These are phyloP conservation scores for Rhynchonycteris naso DNA, from an alignment of 2,797 vertebrate genomes.

Conservation along the genomic window DNA sequence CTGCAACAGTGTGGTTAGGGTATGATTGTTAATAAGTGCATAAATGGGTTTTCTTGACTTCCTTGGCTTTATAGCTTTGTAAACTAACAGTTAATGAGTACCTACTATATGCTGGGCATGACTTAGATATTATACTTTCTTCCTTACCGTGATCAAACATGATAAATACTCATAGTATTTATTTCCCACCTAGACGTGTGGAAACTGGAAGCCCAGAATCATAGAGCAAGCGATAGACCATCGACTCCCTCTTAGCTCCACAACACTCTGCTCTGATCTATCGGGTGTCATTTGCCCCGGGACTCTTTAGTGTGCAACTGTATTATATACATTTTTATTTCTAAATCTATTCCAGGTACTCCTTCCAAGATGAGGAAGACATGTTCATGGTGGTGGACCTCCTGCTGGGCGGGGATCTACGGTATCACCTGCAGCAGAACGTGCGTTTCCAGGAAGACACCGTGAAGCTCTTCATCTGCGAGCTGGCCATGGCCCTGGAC, in stretches of 20 bases:
- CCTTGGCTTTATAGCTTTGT: background rate
- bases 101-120: background rate
- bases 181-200: background rate
- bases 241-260: background rate
- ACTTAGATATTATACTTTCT: background rate
- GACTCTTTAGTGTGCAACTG: background rate
- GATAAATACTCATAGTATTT: background rate
- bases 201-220: background rate
- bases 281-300: background rate
- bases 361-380: constrained; percentile 98
- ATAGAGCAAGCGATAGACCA: background rate
- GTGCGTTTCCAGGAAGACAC: constrained; percentile 94
- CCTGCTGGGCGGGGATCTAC: constrained; percentile 96
- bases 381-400: constrained; percentile 99
- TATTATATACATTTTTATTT: background rate
- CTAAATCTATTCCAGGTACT: constrained; percentile 90
- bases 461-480: constrained; percentile 95
- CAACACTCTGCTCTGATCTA: background rate
- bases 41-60: background rate
- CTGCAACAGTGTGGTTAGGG: background rate
- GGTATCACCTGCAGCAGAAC: constrained; percentile 97
- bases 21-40: background rate
- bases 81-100: background rate
- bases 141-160: background rate
- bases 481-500: constrained; percentile 95